Base-by-base conservation (phyloP, 2,888 invertebrate species). In the Sepiola atlantica region DNA sequence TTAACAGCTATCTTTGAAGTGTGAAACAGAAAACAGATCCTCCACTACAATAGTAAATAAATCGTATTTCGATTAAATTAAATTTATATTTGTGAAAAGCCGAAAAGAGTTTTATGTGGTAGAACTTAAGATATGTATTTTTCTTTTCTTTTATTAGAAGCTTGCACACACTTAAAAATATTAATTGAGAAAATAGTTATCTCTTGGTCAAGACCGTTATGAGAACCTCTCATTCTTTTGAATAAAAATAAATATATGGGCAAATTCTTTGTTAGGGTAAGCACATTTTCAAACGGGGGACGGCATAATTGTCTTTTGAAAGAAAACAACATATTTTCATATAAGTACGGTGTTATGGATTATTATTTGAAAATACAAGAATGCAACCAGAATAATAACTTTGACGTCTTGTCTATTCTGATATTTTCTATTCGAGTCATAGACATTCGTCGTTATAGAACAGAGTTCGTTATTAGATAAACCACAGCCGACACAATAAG, bases 181-280 rank as follows among this genome's bases (percentile, higher is more conserved):
- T 77, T 77, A 77, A 77, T 77, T 77, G 77, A n/a, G n/a, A 77
- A 77, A n/a, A 77, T 77, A 77, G 77, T 77, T 77, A 77, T 77
- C n/a, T 77, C 77, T 77, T n/a, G 77, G 16, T 12, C 77, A 77
- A 77, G 32, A 77, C 3, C n/a, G 1, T 14, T 14, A n/a, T n/a
- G n/a, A 32, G n/a, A 77, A 77, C n/a, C n/a, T 32, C n/a, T 77
- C n/a, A 21, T 21, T 61, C 10, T 28, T 28, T 28, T n/a, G 3
- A 77, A 77, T 77, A 32, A 77, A 77, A 77, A n/a, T 77, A 77
- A 32, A 77, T 77, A 77, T 77, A 77, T 77, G n/a, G 12, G n/a
- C n/a, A n/a, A n/a, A 77, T 77, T n/a, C n/a, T 14, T n/a, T 77
- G 77, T 77, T 77, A 77, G 14, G 10, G 45, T 77, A 77, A 77